phyloP scores from a whole-genome alignment of 2,113 vertebrate genomes.

The Hippopotamus amphibius region DNA sequence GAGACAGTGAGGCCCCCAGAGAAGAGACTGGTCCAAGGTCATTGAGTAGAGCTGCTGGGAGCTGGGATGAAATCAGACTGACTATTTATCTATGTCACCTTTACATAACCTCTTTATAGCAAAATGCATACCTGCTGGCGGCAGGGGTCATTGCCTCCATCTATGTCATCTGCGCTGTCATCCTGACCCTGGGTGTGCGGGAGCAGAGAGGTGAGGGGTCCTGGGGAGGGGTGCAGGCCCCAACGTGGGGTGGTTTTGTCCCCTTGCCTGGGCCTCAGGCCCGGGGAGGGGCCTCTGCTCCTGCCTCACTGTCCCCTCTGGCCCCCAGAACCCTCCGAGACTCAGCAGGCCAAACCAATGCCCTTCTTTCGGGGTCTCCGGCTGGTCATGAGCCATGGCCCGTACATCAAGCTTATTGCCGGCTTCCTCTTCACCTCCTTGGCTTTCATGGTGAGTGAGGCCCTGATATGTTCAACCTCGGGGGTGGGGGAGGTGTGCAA shows the following conservation, averaged over 20 bases:
- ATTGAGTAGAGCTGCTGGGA: background rate
- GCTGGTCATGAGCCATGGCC: constrained; percentile 92
- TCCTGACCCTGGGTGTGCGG: constrained; percentile 91
- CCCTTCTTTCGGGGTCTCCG: constrained; percentile 92
- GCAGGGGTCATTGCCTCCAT: constrained; percentile 93
- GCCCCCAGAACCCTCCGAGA: constrained; percentile 84
- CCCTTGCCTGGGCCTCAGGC: background rate
- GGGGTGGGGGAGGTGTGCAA: fast-evolving
- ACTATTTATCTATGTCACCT: background rate
- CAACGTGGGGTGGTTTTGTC: background rate
- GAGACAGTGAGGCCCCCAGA: constrained; percentile 19
- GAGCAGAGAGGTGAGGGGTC: constrained; percentile 91
- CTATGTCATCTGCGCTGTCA: constrained; percentile 91
- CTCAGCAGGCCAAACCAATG: constrained; percentile 84
- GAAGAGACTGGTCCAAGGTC: background rate
- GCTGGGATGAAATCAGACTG: constrained; percentile 28
- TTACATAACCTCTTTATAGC: constrained; percentile 77
- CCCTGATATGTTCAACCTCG: background rate
- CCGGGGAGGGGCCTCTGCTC: background rate
- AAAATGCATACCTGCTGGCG: constrained; percentile 93
- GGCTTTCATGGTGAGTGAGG: constrained; percentile 93
- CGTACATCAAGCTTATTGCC: constrained; percentile 93
- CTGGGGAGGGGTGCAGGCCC: background rate
- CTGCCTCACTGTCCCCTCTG: constrained; percentile 61
- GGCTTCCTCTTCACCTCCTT: constrained; percentile 97